phyloP scores from a whole-genome alignment of 2,888 invertebrate species.

The Phengaris arion region DNA sequence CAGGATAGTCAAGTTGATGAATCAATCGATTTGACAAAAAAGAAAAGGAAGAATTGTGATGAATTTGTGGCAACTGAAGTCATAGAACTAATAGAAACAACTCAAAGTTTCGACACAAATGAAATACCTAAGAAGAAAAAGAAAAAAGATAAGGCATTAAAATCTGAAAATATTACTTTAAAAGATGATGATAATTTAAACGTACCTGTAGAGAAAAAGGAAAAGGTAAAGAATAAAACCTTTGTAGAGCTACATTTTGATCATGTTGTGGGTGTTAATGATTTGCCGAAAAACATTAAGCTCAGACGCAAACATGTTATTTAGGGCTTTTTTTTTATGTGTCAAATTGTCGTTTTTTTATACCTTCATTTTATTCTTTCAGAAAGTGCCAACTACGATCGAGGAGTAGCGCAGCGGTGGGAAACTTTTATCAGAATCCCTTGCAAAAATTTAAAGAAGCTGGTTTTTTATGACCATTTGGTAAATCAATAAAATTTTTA shows the following conservation, averaged over 20 bases:
- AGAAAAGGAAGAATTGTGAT: conserved; percentile 6
- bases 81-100: background rate
- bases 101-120: conserved; percentile 25
- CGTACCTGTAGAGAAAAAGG: background rate
- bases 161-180: background rate
- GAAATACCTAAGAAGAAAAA: conserved; percentile 45
- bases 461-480: conserved; percentile 13
- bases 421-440: background rate
- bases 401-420: conserved; percentile 18
- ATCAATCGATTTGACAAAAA: conserved; percentile 9
- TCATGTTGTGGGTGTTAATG: conserved; percentile 20
- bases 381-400: conserved; percentile 9
- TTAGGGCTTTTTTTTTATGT: conserved; percentile 7
- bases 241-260: conserved; percentile 20
- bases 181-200: background rate
- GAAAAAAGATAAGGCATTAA: conserved; percentile 29
- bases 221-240: conserved; percentile 2
- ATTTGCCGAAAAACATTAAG: conserved; percentile 18
- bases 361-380: conserved; percentile 18
- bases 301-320: conserved; percentile 14
- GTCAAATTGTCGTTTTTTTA: background rate
- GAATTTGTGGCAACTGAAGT: background rate
- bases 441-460: background rate
- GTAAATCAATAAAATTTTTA: conserved; percentile 28
- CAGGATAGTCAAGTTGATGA: background rate